A percentile compares a stretch with the other conserved stretches of the same genome.
Evolutionary conservation across 2,888 invertebrate species (phyloP).

Genomic region (Eucera pruinosa): DNA sequence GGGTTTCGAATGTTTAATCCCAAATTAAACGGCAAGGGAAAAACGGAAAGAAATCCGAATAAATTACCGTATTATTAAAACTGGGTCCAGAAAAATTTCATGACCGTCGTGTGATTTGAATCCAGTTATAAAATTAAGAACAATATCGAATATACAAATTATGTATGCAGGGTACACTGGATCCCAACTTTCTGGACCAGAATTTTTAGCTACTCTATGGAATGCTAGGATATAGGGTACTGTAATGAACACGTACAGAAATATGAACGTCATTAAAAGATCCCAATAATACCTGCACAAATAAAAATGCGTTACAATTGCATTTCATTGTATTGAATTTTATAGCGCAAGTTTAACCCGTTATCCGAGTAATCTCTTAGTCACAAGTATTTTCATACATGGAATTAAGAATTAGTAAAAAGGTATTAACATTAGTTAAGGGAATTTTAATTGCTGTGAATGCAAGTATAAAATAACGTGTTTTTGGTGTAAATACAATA

Average conservation of each 20-base stretch:
- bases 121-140: slow-evolving; percentile 80
- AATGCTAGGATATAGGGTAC: slow-evolving; percentile 74
- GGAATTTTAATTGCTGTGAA: no score
- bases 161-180: slow-evolving; percentile 67
- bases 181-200: slow-evolving; percentile 42
- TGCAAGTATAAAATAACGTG: no score
- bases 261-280: slow-evolving; percentile 74
- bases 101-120: slow-evolving; percentile 70
- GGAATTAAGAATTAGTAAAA: no score
- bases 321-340: no score
- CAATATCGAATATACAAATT: slow-evolving; percentile 75
- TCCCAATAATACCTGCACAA: slow-evolving; percentile 76
- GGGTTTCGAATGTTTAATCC: no score
- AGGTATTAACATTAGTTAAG: no score
- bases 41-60: slow-evolving; percentile 1
- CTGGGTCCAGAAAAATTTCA: slow-evolving; percentile 75
- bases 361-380: no score
- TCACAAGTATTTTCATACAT: no score
- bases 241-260: slow-evolving; percentile 73
- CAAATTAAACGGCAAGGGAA: no score
- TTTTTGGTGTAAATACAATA: no score
- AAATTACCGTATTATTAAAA: slow-evolving; percentile 69
- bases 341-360: no score
- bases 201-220: slow-evolving; percentile 66
- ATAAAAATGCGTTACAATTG: background rate